Conservation (phyloP, 2,113 vertebrate species). For the Tenebrosternarchus preto region DNA sequence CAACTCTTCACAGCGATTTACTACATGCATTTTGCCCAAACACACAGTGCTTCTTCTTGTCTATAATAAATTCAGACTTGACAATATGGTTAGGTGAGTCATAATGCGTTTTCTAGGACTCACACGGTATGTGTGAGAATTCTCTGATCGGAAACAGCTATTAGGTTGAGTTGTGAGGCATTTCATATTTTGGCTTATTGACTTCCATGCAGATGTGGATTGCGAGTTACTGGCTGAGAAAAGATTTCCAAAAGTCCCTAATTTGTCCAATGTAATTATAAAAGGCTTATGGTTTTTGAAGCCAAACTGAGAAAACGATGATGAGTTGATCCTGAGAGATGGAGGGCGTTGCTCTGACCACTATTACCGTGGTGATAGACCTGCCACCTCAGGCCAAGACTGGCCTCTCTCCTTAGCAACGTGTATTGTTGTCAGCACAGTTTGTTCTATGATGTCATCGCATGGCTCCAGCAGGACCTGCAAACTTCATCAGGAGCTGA, state of each 20-base stretch:
- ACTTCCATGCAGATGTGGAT: constrained; percentile 61
- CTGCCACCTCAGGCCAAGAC: constrained; percentile 30
- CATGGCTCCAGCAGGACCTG: constrained; percentile 55
- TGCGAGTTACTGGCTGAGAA: constrained; percentile 59
- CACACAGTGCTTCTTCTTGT: not conserved
- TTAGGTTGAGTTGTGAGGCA: constrained; percentile 45
- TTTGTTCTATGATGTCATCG: constrained; percentile 73
- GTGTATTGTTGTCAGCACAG: constrained; percentile 70
- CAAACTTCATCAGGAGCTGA: constrained; percentile 51
- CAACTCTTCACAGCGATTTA: not conserved
- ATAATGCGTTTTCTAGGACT: constrained; percentile 23
- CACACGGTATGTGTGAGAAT: not conserved
- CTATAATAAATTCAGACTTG: constrained; percentile 1
- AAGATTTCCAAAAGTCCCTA: constrained; percentile 52
- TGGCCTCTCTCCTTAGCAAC: constrained; percentile 63
- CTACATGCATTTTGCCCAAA: not conserved
- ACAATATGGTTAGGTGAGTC: not conserved
- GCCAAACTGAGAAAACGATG: constrained; percentile 15
- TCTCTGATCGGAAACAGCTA: constrained; percentile 47
- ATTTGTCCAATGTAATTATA: constrained; percentile 27
- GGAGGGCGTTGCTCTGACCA: constrained; percentile 35
- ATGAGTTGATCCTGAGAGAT: constrained; percentile 22
- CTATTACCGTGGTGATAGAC: constrained; percentile 12
- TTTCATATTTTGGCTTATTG: constrained; percentile 57
- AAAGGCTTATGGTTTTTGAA: constrained; percentile 13